phyloP scores from a whole-genome alignment of 2,113 vertebrate genomes.

The Acrocephalus arundinaceus region DNA sequence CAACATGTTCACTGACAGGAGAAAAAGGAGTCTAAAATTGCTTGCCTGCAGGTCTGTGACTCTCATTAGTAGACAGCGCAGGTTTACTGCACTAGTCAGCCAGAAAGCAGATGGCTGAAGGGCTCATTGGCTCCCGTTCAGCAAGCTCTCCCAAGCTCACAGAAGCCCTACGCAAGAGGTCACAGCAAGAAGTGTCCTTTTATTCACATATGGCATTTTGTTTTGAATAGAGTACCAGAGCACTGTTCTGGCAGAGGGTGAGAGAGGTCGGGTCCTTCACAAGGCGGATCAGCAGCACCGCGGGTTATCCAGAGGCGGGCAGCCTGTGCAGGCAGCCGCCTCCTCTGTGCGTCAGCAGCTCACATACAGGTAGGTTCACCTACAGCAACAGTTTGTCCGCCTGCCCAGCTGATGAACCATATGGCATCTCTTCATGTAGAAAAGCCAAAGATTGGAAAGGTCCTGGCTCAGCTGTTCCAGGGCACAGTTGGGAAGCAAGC shows the following conservation, averaged over 20 bases:
- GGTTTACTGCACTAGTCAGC: constrained; percentile 22
- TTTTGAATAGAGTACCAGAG: constrained; percentile 57
- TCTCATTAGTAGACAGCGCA: not conserved
- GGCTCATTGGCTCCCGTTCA: constrained; percentile 49
- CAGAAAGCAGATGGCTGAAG: constrained; percentile 58
- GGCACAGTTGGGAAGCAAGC: not conserved
- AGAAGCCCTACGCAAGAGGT: constrained; percentile 7
- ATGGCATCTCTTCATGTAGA: constrained; percentile 29
- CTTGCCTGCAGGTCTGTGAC: constrained; percentile 24
- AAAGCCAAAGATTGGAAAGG: constrained; percentile 20
- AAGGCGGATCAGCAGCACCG: not conserved
- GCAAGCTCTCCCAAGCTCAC: constrained; percentile 18
- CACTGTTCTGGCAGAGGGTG: not conserved
- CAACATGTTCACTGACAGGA: not conserved
- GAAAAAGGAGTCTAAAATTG: constrained; percentile 9
- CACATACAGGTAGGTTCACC: constrained; percentile 47
- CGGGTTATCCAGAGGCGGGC: not conserved
- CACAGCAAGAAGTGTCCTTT: constrained; percentile 17
- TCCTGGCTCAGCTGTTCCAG: constrained; percentile 21
- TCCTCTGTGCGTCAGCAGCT: not conserved
- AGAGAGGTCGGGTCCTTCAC: not conserved
- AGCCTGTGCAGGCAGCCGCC: not conserved
- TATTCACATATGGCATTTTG: constrained; percentile 44
- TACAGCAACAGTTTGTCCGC: not conserved
- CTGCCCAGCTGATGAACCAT: constrained; percentile 20